Evolutionary conservation across 2,113 vertebrate genomes (phyloP).

Genomic region (Muntiacus muntjak): DNA sequence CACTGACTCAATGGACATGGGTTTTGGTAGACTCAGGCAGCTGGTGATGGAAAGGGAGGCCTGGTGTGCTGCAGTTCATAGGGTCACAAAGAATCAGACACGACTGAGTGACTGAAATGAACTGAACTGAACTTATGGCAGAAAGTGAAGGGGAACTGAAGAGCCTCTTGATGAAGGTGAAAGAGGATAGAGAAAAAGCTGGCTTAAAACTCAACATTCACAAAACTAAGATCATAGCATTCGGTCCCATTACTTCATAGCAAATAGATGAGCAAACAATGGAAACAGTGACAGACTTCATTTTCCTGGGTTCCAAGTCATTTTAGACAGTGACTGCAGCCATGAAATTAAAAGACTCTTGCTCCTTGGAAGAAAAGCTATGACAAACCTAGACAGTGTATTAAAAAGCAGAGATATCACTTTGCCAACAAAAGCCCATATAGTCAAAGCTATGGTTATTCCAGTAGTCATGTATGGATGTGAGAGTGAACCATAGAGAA

Average conservation of each 20-base stretch:
- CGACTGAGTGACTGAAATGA: fast-evolving
- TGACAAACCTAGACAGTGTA: background rate
- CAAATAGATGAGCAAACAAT: background rate
- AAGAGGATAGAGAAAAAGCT: background rate
- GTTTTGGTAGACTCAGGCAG: background rate
- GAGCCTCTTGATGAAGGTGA: background rate
- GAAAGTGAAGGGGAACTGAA: background rate
- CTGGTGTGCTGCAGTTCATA: too few species aligned
- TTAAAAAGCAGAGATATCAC: background rate
- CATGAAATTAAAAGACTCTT: background rate
- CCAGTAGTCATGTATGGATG: background rate
- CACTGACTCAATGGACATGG: background rate
- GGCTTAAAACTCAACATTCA: background rate
- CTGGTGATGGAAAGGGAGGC: background rate
- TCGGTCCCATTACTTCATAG: background rate
- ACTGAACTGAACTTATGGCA: background rate
- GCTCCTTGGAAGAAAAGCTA: background rate
- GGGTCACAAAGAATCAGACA: too few species aligned
- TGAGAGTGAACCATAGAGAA: background rate
- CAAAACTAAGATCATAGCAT: background rate
- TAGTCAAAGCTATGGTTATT: background rate
- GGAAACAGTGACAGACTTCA: background rate
- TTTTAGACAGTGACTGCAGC: background rate
- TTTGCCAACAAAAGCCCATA: background rate
- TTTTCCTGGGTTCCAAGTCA: background rate